Evolutionary conservation across 2,888 invertebrate genomes (phyloP), one percentile per base, ranked within the genome.

Genomic region (Cephus pulcher): DNA sequence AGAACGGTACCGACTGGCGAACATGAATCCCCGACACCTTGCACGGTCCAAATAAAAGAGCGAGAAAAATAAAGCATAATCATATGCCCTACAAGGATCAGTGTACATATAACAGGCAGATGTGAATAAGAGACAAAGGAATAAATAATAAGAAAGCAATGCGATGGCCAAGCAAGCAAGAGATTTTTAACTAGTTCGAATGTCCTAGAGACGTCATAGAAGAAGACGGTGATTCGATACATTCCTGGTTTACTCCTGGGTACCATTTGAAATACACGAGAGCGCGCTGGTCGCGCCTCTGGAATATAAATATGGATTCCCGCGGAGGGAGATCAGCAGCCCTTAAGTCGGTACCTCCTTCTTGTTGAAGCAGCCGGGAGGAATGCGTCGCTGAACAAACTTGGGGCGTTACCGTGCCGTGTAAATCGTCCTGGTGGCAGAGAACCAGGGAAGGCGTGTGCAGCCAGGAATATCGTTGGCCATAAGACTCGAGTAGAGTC

Each of bases 381-480:
- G 81, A 81, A 84, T 82, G 86, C 87, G 83, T 86, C 83, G 81
- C 81, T 84, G 87, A 88, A 85, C 87, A 88, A 87, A 87, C 88
- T 86, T 85, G 85, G 86, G 88, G 87, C 87, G 88, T 86, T 83
- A 84, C 86, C 74, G 74, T 77, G 80, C 81, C 79, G 79, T 84
- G 86, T 88, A 86, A 86, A 86, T 86, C 81, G 80, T 76, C 74
- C 33, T 37, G 79, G 74, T 77, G 76, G 71, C 30, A 76, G 78
- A 70, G 76, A 80, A 34, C 71, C 34, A 33, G 34, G 11, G 37
- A 35, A 37, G 74, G 74, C 74, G 74, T 74, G 12, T 35, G 30
- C 35, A 35, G n/a, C 35, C 34, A 11, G 32, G 71, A 33, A 71
- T 71, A 34, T 12, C 33, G 71, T 71, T 30, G 40, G 23, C 40